Evolutionary conservation across 2,888 invertebrate genomes (phyloP).

Genomic region (Diloba caeruleocephala): DNA sequence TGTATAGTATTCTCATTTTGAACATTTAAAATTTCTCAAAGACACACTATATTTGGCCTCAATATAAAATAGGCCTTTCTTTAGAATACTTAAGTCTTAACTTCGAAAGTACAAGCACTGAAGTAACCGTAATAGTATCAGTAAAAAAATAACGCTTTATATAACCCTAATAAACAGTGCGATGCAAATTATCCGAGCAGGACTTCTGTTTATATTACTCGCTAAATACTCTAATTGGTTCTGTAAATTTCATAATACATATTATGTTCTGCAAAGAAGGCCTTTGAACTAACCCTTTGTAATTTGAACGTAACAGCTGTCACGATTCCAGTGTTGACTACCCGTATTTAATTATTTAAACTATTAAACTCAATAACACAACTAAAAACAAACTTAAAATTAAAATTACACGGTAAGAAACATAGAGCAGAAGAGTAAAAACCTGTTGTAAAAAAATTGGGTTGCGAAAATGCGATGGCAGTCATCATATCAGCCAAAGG

Average conservation of each 20-base stretch:
- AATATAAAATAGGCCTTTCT: too few species aligned
- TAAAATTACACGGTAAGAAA: constrained; percentile 14
- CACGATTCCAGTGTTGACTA: constrained; percentile 27
- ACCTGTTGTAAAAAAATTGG: too few species aligned
- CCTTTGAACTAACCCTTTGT: constrained; percentile 25
- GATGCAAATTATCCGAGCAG: constrained; percentile 18
- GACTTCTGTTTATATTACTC: constrained; percentile 26
- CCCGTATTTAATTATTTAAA: constrained; percentile 41
- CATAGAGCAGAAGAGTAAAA: constrained; percentile 14
- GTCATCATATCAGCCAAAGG: too few species aligned
- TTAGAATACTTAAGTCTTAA: too few species aligned
- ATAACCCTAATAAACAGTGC: constrained; percentile 18
- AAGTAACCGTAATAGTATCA: too few species aligned
- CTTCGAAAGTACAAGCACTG: too few species aligned
- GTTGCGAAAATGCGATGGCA: too few species aligned
- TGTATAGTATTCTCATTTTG: too few species aligned
- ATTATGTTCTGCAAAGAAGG: constrained; percentile 14
- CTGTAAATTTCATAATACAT: constrained; percentile 28
- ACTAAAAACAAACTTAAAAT: constrained; percentile 15
- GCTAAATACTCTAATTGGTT: constrained; percentile 41
- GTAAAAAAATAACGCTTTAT: too few species aligned
- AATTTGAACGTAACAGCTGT: constrained; percentile 30
- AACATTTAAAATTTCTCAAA: too few species aligned
- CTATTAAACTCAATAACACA: constrained; percentile 24
- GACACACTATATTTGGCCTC: too few species aligned